Base-by-base conservation (phyloP, 2,113 vertebrate genomes). In the Synodontis membranacea region DNA sequence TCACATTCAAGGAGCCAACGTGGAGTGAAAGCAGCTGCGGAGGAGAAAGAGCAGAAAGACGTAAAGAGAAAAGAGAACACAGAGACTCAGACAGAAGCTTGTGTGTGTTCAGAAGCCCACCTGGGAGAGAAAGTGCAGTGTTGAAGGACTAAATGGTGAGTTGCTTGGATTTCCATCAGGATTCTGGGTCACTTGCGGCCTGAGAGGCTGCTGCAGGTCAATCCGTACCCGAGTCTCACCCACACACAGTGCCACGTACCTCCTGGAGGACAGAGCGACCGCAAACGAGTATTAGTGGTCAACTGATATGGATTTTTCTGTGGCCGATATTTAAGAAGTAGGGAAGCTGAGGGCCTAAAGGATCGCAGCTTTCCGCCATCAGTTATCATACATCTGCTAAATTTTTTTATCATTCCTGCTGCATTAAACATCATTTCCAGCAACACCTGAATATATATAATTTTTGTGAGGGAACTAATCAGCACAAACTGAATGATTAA, bases 1-100 rank as follows among this genome's bases (percentile, higher is more conserved):
- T 99, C 92, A 99, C 91, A 75, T 98, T 99, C 91, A 99, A 92
- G 50, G 98, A 97, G 87, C 96, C 95, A 90, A 99, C 70, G 54
- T 99, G 97, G 88, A 99, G 92, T 7, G 98, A 99, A 86, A 98
- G 93, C 28, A 98, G 92, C 97, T 99, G 89, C 34, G 80, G 86
- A 58, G 23, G 17, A 58, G 9, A 85, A 56, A 86, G 17, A 80
- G 21, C 6, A 54, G n/a, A 44, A 58, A 54, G 64, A 56, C 11
- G 1, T 81, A n/a, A 76, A 25, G 74, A 4, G 2, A 54, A 68
- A 15, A 11, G 25, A 64, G 14, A n/a, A 82, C 62, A 87, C 82
- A 88, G 83, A 80, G n/a, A 34, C 42, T 89, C 66, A 82, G 5
- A 25, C 23, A 28, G 3, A 56, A 25, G 23, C 7, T 70, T 21